Evolutionary conservation across 2,797 vertebrate genomes (phyloP), one percentile per base, ranked within the genome.

Genomic region (Acomys russatus): DNA sequence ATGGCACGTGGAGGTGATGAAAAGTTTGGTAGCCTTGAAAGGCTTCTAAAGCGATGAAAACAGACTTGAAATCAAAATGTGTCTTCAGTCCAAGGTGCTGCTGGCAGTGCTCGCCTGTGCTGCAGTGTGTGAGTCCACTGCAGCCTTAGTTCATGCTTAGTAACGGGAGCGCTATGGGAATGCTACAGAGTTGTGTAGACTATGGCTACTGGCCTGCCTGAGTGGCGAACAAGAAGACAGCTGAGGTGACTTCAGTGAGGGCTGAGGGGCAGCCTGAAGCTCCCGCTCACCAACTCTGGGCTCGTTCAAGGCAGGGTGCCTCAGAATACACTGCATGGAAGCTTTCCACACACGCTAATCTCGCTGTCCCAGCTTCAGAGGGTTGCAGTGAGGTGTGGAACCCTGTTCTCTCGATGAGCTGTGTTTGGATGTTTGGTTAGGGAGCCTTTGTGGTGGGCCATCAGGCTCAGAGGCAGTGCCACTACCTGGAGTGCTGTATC

Each of bases 151-250:
- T 14, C 44, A 70, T 38, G 68, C 73, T 35, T 10, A 71, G 6
- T 6, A 73, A 30, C 70, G 70, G 20, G 38, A 73, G n/a, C 10
- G 54, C 73, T 28, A 18, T 44, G 12, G 20, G 23, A 70, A 3
- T 20, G 30, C 9, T 22, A 6, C 38, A 33, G 63, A 33, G 49
- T 20, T 18, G 25, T 49, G 22, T 61, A 59, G 91, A 35, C 59
- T 30, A 10, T 33, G 0, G 14, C 14, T 38, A 44, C 23, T 38
- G 93, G 56, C 20, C 15, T n/a, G 28, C 30, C 22, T 23, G 23
- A 0, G 30, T 54, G 0, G 44, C 28, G 28, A 3, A 68, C 10
- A 59, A 30, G 23, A 51, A 87, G 6, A 12, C 64, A 0, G 0
- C 54, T 23, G 12, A 23, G n/a, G 38, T n/a, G 35, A 92, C 15